Evolutionary conservation across 2,888 invertebrate genomes (phyloP).

Genomic region (Cotesia congregata): DNA sequence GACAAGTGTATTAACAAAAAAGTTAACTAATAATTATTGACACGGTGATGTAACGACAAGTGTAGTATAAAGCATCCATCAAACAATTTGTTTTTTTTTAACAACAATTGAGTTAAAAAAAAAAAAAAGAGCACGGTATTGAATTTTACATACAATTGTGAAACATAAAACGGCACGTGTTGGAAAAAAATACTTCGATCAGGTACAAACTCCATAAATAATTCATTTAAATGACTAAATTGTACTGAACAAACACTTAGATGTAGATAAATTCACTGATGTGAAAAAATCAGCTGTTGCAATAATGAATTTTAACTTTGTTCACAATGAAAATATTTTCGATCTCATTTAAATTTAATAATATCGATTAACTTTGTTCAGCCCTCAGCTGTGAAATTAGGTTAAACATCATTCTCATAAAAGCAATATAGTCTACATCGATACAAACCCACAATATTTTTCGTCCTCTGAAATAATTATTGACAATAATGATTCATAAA

Average conservation of each 20-base stretch:
- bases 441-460: constrained; percentile 23
- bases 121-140: background rate
- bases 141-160: background rate
- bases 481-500: background rate
- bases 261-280: background rate
- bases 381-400: constrained; percentile 37
- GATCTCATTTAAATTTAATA: constrained; percentile 31
- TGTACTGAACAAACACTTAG: background rate
- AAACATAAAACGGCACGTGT: background rate
- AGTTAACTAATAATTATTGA: background rate
- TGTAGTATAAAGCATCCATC: background rate
- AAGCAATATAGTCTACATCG: constrained; percentile 27
- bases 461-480: background rate
- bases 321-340: constrained; percentile 8
- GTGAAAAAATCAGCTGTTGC: constrained; percentile 28
- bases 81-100: background rate
- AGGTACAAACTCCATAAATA: background rate
- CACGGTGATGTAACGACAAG: constrained; percentile 16
- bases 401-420: constrained; percentile 29
- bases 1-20: constrained; percentile 3
- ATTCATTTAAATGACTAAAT: background rate
- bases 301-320: background rate
- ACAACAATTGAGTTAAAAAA: background rate
- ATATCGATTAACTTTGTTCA: constrained; percentile 38
- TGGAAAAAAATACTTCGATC: background rate